Conservation (phyloP, 2,113 vertebrate genomes). For the Heterocephalus glaber region DNA sequence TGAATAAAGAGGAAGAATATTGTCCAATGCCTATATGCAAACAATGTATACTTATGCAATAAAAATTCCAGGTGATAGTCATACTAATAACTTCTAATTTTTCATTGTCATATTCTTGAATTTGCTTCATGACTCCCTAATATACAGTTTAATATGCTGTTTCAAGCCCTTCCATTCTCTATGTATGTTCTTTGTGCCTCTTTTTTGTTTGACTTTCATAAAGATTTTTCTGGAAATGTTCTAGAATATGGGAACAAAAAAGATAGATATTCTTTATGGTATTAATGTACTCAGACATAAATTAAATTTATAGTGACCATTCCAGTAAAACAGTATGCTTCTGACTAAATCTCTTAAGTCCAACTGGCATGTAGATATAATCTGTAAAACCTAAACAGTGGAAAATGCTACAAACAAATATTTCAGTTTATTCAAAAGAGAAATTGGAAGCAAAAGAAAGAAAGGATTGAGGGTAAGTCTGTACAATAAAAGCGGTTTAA, state of each 20-base stretch:
- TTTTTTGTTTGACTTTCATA: background rate
- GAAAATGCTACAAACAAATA: constrained; percentile 42
- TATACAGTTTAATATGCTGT: background rate
- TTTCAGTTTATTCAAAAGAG: background rate
- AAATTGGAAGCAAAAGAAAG: background rate
- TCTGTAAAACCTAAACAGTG: background rate
- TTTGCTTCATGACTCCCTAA: background rate
- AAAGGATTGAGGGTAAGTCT: background rate
- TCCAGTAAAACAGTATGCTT: background rate
- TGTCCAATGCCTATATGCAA: background rate
- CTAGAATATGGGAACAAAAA: background rate
- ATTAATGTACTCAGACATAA: background rate
- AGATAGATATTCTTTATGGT: background rate
- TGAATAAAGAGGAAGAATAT: background rate
- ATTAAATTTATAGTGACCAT: constrained; percentile 18
- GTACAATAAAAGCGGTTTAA: background rate
- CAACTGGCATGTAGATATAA: background rate
- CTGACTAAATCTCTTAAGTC: constrained; percentile 29
- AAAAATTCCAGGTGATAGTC: background rate
- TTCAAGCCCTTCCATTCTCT: background rate
- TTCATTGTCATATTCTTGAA: background rate
- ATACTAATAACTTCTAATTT: background rate
- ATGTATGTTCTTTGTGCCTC: background rate
- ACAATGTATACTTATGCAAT: background rate
- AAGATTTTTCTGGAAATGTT: background rate